Percentiles rank a stretch among this genome's conserved stretches.
phyloP scores from a whole-genome alignment of 2,113 vertebrate species.

The Dromiciops gliroides region DNA sequence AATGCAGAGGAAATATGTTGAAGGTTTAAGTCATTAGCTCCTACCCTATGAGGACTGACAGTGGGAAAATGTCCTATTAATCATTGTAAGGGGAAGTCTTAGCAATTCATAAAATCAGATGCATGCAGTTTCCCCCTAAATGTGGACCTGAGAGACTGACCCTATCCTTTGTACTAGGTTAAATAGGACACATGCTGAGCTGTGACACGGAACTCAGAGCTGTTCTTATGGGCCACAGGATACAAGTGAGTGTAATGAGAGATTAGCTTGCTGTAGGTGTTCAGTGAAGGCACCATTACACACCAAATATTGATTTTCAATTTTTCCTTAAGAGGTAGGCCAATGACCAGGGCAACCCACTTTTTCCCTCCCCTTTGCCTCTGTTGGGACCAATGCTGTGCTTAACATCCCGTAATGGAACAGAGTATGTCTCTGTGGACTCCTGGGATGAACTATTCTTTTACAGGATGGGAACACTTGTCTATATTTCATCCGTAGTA shows the following conservation, averaged over 20 bases:
- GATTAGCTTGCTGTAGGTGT: neutral
- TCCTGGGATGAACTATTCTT: neutral
- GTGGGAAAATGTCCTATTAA: constrained; percentile 73
- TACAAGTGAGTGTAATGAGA: neutral
- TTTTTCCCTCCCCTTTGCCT: neutral
- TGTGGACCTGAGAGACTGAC: constrained; percentile 61
- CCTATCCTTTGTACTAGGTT: constrained; percentile 45
- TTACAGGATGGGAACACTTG: neutral
- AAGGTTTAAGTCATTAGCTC: constrained; percentile 78
- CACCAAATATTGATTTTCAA: neutral
- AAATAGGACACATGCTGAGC: neutral
- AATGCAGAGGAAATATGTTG: constrained; percentile 73
- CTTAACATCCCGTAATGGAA: neutral
- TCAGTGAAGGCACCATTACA: neutral
- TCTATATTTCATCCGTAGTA: neutral
- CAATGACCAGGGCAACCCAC: neutral
- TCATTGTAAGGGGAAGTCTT: constrained; percentile 79
- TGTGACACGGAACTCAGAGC: neutral
- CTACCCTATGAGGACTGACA: constrained; percentile 75
- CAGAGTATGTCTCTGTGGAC: neutral
- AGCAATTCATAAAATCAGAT: constrained; percentile 70
- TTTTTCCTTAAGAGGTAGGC: neutral
- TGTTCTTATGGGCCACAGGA: neutral
- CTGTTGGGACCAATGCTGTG: neutral
- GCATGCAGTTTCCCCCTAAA: constrained; percentile 69